These are phyloP conservation scores for Illadopsis cleaveri DNA, from an alignment of 2,113 vertebrate genomes.

Conservation along the genomic window DNA sequence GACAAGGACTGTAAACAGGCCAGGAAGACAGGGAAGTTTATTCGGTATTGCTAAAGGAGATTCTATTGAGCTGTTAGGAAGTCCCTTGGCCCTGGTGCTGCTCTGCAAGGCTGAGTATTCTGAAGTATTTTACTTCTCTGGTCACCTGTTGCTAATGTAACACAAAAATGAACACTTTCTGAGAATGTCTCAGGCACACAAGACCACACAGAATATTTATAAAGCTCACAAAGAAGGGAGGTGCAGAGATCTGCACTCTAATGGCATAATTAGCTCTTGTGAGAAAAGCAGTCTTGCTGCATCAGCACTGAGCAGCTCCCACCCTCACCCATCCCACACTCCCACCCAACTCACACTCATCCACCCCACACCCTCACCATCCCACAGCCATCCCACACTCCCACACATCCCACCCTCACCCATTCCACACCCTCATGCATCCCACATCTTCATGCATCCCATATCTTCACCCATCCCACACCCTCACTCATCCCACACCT, in stretches of 20 bases:
- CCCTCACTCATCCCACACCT: too few relatives aligned
- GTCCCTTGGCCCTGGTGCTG: neutral
- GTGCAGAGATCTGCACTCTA: neutral
- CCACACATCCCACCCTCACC: neutral
- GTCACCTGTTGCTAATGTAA: neutral
- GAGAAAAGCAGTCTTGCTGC: neutral
- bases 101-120: neutral
- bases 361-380: neutral
- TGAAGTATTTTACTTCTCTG: neutral
- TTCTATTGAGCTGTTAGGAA: neutral
- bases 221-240: neutral
- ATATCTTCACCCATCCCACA: too few relatives aligned
- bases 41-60: neutral
- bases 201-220: neutral
- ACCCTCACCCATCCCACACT: neutral
- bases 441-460: too few relatives aligned
- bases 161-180: neutral
- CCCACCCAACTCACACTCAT: neutral
- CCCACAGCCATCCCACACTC: neutral
- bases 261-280: neutral
- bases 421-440: neutral
- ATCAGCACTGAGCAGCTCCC: neutral
- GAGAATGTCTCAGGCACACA: neutral
- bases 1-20: conserved; percentile 10
- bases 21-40: conserved; percentile 5